Evolutionary conservation across 2,113 vertebrate species (phyloP), one percentile per base, ranked within the genome.

Genomic region (Rutilus rutilus): DNA sequence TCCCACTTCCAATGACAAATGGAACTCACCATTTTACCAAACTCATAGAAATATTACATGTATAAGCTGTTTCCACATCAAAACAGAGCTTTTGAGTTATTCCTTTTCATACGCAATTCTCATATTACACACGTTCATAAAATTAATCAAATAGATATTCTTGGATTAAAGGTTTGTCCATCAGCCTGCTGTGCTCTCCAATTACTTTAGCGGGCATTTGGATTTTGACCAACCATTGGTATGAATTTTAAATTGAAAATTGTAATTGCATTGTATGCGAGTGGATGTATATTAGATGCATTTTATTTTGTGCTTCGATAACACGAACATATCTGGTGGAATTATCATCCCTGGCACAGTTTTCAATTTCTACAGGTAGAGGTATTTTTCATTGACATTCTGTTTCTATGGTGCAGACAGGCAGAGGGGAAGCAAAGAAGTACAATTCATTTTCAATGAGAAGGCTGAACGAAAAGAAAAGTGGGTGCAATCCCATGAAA

Each of bases 401-500:
- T 27, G 8, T 47, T 47, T 74, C 39, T 42, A n/a, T 21, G 1
- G 39, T 74, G 42, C 42, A 1, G 71, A 42, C 23, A 47, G 39
- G 12, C 14, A 75, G 71, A 47, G n/a, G 47, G 71, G 42, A 75
- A 75, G 71, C 23, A 25, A 6, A 5, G 0, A n/a, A 47, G 42
- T 74, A 47, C 71, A 75, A 75, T 75, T 75, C 42, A 75, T 75
- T 75, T 75, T 75, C n/a, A 47, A 74, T 47, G 71, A 74, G 42
- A 25, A 23, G 6, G 42, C 23, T 75, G 71, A 75, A 7, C 42
- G 5, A 17, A 75, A 75, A 47, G 71, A 6, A 75, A 75, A 75
- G 71, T 47, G n/a, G 71, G 42, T 47, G n/a, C 71, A 75, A 47
- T 47, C 42, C 42, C 42, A 75, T 75, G 23, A 75, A 75, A 75